Conservation (phyloP, 2,888 invertebrate species). For the Myopa tessellatipennis region DNA sequence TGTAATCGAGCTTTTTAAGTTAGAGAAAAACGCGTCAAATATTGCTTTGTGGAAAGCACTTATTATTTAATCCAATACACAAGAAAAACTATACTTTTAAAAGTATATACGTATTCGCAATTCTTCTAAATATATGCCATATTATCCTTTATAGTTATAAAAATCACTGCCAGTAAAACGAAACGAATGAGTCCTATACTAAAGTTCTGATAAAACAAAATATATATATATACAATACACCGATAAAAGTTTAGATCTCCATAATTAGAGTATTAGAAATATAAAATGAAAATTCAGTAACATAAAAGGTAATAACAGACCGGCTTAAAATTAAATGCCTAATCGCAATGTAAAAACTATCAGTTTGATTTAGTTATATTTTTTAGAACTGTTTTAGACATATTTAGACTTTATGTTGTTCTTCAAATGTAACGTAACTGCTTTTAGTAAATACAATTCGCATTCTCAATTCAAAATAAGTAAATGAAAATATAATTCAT, state of each 20-base stretch:
- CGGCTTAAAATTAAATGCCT: slow-evolving; percentile 29
- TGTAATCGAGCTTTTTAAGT: not conserved
- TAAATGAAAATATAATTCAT: slow-evolving; percentile 34
- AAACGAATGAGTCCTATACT: slow-evolving; percentile 50
- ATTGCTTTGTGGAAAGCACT: not conserved
- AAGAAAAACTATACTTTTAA: not conserved
- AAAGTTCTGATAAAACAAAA: slow-evolving; percentile 54
- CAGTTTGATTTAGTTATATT: not conserved
- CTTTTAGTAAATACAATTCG: slow-evolving; percentile 20
- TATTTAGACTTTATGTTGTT: slow-evolving; percentile 22
- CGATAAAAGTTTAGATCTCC: slow-evolving; percentile 37
- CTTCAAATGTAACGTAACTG: slow-evolving; percentile 6
- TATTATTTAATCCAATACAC: slow-evolving; percentile 7
- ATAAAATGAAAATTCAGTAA: slow-evolving; percentile 41
- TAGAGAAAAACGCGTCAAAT: not conserved
- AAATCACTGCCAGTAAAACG: slow-evolving; percentile 38
- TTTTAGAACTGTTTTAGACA: slow-evolving; percentile 5
- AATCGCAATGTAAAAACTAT: not conserved
- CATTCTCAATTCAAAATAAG: slow-evolving; percentile 5
- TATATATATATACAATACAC: slow-evolving; percentile 63
- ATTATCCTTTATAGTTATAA: slow-evolving; percentile 38
- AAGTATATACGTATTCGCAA: not conserved
- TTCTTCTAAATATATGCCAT: not conserved
- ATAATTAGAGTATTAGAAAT: slow-evolving; percentile 39
- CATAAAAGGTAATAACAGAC: slow-evolving; percentile 38